Conservation (phyloP, 2,888 invertebrate species). For the Aplocera efformata region DNA sequence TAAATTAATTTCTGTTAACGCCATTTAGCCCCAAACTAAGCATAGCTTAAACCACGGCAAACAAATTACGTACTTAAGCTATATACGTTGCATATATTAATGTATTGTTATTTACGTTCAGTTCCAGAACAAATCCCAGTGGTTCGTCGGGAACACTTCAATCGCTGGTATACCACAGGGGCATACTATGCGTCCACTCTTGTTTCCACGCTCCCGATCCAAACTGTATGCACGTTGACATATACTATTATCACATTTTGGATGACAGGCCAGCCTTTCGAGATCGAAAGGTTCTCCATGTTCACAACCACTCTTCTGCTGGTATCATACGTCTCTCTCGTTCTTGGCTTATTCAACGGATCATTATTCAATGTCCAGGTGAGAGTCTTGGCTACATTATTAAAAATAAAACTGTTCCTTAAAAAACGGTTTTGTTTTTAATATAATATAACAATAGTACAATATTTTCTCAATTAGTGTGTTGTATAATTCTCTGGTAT, state of each 20-base stretch:
- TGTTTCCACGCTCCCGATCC: constrained; percentile 90
- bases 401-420: too few relatives aligned
- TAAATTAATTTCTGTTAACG: too few relatives aligned
- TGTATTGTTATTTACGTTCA: constrained; percentile 44
- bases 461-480: too few relatives aligned
- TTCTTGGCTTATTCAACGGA: constrained; percentile 91
- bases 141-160: constrained; percentile 90
- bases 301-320: constrained; percentile 87
- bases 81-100: too few relatives aligned
- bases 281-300: constrained; percentile 84
- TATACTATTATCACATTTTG: constrained; percentile 91
- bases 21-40: too few relatives aligned
- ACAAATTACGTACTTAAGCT: too few relatives aligned
- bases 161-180: constrained; percentile 93
- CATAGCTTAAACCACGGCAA: too few relatives aligned
- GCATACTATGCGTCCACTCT: constrained; percentile 91
- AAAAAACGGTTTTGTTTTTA: too few relatives aligned
- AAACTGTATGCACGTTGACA: constrained; percentile 86
- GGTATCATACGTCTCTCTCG: constrained; percentile 91
- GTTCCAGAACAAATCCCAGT: constrained; percentile 92
- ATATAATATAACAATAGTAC: too few relatives aligned
- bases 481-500: too few relatives aligned
- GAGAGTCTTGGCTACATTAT: too few relatives aligned
- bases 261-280: constrained; percentile 93
- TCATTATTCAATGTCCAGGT: constrained; percentile 90